phyloP scores from a whole-genome alignment of 2,888 invertebrate species.

The Exocentrus adspersus region DNA sequence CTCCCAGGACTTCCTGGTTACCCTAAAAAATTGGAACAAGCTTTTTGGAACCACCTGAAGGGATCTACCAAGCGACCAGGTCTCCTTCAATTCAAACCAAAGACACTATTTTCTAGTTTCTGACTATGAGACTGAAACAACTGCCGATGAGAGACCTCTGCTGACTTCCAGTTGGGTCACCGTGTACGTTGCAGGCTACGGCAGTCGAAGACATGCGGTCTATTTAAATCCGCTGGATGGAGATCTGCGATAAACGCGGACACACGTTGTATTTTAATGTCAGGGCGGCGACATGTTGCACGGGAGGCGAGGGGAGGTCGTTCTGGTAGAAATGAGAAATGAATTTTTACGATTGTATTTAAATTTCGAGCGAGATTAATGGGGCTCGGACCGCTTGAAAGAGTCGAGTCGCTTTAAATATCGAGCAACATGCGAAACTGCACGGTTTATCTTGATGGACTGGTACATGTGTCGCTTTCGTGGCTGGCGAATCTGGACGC shows the following conservation, averaged over 20 bases:
- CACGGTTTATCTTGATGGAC: slow-evolving; percentile 4
- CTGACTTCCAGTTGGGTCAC: too few species aligned
- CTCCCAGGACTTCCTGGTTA: too few species aligned
- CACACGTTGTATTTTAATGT: slow-evolving; percentile 59
- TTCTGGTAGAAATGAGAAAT: slow-evolving; percentile 50
- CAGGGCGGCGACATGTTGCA: slow-evolving; percentile 39
- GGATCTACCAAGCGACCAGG: too few species aligned
- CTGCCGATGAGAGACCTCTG: too few species aligned
- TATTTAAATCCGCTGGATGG: slow-evolving; percentile 57
- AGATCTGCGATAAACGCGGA: slow-evolving; percentile 55
- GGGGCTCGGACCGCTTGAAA: slow-evolving; percentile 39
- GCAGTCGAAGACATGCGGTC: slow-evolving; percentile 54
- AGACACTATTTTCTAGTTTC: too few species aligned
- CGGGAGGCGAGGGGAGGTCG: slow-evolving; percentile 38
- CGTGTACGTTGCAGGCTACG: slow-evolving; percentile 54
- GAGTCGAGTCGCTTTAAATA: slow-evolving; percentile 43
- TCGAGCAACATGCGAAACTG: slow-evolving; percentile 42
- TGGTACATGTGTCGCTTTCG: too few species aligned
- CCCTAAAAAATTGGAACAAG: too few species aligned
- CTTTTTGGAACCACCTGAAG: too few species aligned
- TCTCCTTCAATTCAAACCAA: too few species aligned
- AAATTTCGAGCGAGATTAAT: slow-evolving; percentile 54
- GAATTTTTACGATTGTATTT: slow-evolving; percentile 56
- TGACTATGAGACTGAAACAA: too few species aligned
- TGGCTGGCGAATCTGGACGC: too few species aligned